phyloP scores from a whole-genome alignment of 2,888 invertebrate genomes.

The Cepaea hortensis region DNA sequence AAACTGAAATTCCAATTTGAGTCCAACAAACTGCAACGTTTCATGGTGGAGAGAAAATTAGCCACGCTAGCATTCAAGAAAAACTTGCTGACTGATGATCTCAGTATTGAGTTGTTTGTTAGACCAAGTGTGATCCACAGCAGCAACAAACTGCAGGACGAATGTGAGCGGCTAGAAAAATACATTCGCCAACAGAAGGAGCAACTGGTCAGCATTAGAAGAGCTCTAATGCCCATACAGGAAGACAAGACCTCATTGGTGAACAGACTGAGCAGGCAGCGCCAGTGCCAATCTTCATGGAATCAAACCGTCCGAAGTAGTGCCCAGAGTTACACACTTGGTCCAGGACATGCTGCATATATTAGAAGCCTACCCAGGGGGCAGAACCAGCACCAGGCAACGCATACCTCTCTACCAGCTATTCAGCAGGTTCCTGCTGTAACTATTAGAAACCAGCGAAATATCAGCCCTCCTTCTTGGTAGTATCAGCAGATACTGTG shows the following conservation, averaged over 20 bases:
- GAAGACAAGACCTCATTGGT: constrained; percentile 59
- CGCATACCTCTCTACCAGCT: neutral
- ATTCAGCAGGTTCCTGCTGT: constrained; percentile 6
- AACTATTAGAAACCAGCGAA: constrained; percentile 19
- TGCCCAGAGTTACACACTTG: neutral
- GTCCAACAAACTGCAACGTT: constrained; percentile 64
- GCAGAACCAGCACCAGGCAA: neutral
- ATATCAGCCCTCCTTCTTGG: constrained; percentile 42
- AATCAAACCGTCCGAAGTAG: neutral
- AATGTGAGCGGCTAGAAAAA: constrained; percentile 66
- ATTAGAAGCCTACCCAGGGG: constrained; percentile 26
- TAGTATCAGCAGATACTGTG: neutral
- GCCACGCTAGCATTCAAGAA: constrained; percentile 61
- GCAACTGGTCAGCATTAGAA: constrained; percentile 63
- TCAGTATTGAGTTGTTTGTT: constrained; percentile 63
- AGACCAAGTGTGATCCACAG: constrained; percentile 63
- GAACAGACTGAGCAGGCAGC: constrained; percentile 54
- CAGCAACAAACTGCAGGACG: constrained; percentile 68
- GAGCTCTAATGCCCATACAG: constrained; percentile 63
- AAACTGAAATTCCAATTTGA: constrained; percentile 60
- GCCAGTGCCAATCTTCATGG: constrained; percentile 31
- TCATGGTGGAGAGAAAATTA: constrained; percentile 61
- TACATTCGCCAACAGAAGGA: constrained; percentile 60
- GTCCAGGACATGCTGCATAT: constrained; percentile 39
- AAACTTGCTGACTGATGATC: constrained; percentile 60